These are phyloP conservation scores for Myotis findleyi DNA, from an alignment of 2,797 vertebrate genomes.

Conservation along the genomic window DNA sequence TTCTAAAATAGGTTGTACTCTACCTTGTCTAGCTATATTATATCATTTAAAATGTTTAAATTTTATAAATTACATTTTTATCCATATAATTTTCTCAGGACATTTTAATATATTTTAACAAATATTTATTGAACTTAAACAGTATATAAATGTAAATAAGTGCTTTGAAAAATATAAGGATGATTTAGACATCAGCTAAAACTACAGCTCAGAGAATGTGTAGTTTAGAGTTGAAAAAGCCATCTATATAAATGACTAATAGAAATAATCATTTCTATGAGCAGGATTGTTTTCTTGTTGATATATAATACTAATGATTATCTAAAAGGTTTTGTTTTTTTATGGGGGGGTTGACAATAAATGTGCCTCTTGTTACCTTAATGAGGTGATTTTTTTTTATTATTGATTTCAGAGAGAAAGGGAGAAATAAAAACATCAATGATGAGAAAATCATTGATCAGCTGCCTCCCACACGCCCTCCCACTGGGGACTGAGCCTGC, in stretches of 20 bases:
- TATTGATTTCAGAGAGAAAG: no score
- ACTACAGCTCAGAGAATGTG: neutral
- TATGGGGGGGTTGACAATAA: no score
- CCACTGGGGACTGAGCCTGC: no score
- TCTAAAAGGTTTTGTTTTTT: neutral
- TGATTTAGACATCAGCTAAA: slow-evolving; percentile 15
- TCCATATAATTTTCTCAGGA: slow-evolving; percentile 19
- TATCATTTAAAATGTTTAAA: slow-evolving; percentile 16
- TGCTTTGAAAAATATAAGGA: slow-evolving; percentile 42
- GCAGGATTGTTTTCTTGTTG: neutral
- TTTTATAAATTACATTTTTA: neutral
- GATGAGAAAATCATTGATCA: no score
- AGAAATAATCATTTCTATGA: slow-evolving; percentile 42
- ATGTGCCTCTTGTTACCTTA: no score
- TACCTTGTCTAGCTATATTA: neutral
- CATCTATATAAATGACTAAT: neutral
- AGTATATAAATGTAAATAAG: neutral
- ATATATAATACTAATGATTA: neutral
- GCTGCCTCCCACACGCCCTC: no score
- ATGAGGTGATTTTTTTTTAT: no score
- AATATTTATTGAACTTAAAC: slow-evolving; percentile 30
- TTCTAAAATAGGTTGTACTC: neutral
- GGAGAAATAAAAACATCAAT: no score
- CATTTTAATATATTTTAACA: slow-evolving; percentile 47
- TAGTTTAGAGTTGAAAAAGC: neutral